Conservation (phyloP, 2,888 invertebrate species). For the Lymantria monacha region DNA sequence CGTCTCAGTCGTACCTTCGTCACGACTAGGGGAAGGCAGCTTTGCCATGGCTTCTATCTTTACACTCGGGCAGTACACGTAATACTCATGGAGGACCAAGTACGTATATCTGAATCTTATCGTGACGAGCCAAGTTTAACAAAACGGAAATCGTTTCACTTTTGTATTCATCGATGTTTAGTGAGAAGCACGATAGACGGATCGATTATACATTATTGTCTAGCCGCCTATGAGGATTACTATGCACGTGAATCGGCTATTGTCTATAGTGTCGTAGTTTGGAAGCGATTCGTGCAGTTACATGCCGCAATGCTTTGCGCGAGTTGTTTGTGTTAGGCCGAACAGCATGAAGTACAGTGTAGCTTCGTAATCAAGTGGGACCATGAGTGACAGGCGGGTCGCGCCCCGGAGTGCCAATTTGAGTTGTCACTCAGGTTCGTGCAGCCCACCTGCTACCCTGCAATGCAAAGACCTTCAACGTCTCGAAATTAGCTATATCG, state of each 20-base stretch:
- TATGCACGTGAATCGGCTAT: slow-evolving; percentile 67
- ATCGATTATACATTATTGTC: slow-evolving; percentile 66
- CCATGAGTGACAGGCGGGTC: slow-evolving; percentile 57
- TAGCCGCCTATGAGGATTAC: slow-evolving; percentile 61
- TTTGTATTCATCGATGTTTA: slow-evolving; percentile 52
- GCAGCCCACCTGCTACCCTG: slow-evolving; percentile 59
- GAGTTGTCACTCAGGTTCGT: slow-evolving; percentile 44
- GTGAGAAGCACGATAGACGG: slow-evolving; percentile 56
- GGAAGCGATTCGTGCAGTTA: slow-evolving; percentile 65
- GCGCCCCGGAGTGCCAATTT: slow-evolving; percentile 56
- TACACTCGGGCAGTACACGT: slow-evolving; percentile 42
- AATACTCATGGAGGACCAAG: slow-evolving; percentile 71
- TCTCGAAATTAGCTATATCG: slow-evolving; percentile 74
- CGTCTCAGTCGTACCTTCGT: slow-evolving; percentile 76
- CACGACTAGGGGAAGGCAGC: slow-evolving; percentile 70
- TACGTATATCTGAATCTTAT: slow-evolving; percentile 60
- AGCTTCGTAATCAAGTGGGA: slow-evolving; percentile 28
- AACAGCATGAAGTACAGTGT: slow-evolving; percentile 52
- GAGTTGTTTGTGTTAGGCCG: slow-evolving; percentile 54
- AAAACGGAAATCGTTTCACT: slow-evolving; percentile 47
- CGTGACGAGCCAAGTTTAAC: slow-evolving; percentile 44
- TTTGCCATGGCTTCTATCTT: slow-evolving; percentile 58
- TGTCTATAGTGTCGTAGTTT: slow-evolving; percentile 65
- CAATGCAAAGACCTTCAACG: slow-evolving; percentile 69
- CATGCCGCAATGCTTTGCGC: slow-evolving; percentile 57